phyloP scores from a whole-genome alignment of 2,888 invertebrate species.

The Cryptops parisi region DNA sequence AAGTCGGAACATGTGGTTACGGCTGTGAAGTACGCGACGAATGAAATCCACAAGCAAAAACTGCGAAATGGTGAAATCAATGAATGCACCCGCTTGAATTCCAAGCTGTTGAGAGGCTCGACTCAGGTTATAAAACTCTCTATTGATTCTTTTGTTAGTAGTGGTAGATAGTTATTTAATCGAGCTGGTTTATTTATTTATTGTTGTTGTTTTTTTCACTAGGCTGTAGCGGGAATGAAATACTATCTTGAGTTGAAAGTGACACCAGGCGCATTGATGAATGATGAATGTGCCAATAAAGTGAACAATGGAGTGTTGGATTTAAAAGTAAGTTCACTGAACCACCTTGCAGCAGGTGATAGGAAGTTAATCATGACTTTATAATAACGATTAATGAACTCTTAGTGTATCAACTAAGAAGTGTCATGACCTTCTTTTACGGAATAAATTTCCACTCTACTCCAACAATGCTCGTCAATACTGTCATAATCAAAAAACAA shows the following conservation, averaged over 20 bases:
- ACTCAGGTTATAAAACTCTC: constrained; percentile 5
- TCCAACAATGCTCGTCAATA: background rate
- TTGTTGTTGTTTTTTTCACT: background rate
- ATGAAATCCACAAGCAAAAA: constrained; percentile 8
- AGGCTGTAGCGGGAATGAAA: constrained; percentile 6
- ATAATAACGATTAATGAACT: too few relatives aligned
- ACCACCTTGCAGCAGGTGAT: too few relatives aligned
- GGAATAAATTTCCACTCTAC: background rate
- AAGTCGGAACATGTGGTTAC: background rate
- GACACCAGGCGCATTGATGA: background rate
- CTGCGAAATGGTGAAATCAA: constrained; percentile 10
- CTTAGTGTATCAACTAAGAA: too few relatives aligned
- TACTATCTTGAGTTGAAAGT: constrained; percentile 10
- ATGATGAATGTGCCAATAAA: constrained; percentile 6
- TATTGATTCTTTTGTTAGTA: too few relatives aligned
- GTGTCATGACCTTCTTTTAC: too few relatives aligned
- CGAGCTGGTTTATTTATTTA: too few relatives aligned
- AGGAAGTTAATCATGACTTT: too few relatives aligned
- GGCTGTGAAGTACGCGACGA: constrained; percentile 7
- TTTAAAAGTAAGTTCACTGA: constrained; percentile 11
- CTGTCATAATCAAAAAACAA: too few relatives aligned
- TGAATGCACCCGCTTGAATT: constrained; percentile 5
- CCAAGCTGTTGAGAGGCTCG: constrained; percentile 4
- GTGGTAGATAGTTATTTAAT: too few relatives aligned
- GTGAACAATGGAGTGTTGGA: background rate